Evolutionary conservation across 1,140 invertebrate species (phyloP), one percentile per base, ranked within the genome.

Genomic region (Pogonomyrmex californicus): DNA sequence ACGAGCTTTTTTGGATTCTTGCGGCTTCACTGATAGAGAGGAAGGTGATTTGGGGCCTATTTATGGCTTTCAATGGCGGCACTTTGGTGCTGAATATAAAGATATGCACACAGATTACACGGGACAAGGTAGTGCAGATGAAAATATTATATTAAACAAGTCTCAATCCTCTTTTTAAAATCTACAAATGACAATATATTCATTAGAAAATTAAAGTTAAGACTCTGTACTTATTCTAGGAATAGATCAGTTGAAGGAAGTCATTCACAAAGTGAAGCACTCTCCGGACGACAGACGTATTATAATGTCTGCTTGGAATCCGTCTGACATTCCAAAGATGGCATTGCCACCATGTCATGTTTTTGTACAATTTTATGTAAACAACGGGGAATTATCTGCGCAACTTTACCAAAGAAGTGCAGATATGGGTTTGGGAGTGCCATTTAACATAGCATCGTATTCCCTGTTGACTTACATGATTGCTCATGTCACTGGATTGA

Each of bases 11-110:
- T 95, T 99, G 10, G 98, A 99, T 94, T 97, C 96, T n/a, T 95
- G 97, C 62, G 99, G 99, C 36, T 97, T 99, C 85, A 96, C 92
- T 2, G 97, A 99, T 60, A 96, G 99, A 82, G 97, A 98, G 94
- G 99, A 99, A 96, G 99, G 99, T 78, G 99, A 99, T 96, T 96
- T 99, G 41, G 99, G 99, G 0, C 99, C 99, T 6, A 97, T 99
- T 36, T 99, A 99, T 96, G 99, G 99, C 0, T 99, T 99, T 93
- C 99, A 99, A 94, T 99, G 99, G 99, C 96, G 99, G 79, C 99
- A 99, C 95, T 99, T 97, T 96, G 99, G 99, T 49, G 99, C 99
- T 2, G 95, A 98, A 91, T 99, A 99, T 94, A 95, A 96, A 58
- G 97, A 98, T 90, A 98, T 98, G 96, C 95, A 98, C 88, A 96